A percentile compares a stretch with the other conserved stretches of the same genome.
phyloP scores from a whole-genome alignment of 2,888 invertebrate species.

The Stenodera caucasica region DNA sequence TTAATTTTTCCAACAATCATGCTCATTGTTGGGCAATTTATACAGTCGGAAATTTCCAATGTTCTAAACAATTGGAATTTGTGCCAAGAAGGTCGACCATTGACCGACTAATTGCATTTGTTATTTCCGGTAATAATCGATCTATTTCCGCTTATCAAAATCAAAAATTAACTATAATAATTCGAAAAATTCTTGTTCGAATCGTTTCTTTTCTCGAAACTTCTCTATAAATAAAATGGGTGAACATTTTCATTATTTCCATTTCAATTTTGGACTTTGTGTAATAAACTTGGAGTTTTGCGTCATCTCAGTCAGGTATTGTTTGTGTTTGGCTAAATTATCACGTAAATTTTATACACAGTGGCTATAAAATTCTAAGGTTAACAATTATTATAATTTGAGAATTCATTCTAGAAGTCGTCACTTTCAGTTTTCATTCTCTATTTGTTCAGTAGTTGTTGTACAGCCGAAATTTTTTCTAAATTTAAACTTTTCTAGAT shows the following conservation, averaged over 20 bases:
- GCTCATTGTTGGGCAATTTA: not conserved
- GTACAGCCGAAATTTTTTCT: not conserved
- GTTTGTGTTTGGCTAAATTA: conserved; percentile 6
- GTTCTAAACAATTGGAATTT: not conserved
- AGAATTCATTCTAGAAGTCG: no score
- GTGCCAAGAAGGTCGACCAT: conserved; percentile 7
- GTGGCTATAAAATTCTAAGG: not conserved
- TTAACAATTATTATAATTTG: not conserved
- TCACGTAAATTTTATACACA: not conserved
- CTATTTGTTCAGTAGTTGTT: no score
- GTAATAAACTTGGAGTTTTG: conserved; percentile 17
- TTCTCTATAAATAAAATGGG: not conserved
- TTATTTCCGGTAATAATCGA: no score
- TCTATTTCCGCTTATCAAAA: no score
- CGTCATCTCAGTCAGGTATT: conserved; percentile 14
- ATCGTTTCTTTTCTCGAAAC: no score
- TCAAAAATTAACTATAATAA: no score
- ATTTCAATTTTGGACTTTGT: conserved; percentile 17
- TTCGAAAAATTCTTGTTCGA: no score
- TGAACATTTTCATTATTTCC: conserved; percentile 10
- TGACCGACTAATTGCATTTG: conserved; percentile 5
- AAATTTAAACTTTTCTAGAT: not conserved
- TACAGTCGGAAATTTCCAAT: not conserved
- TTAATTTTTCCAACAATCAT: not conserved
- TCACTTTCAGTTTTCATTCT: no score